Evolutionary conservation across 2,113 vertebrate genomes (phyloP).

Genomic region (Zootoca vivipara): DNA sequence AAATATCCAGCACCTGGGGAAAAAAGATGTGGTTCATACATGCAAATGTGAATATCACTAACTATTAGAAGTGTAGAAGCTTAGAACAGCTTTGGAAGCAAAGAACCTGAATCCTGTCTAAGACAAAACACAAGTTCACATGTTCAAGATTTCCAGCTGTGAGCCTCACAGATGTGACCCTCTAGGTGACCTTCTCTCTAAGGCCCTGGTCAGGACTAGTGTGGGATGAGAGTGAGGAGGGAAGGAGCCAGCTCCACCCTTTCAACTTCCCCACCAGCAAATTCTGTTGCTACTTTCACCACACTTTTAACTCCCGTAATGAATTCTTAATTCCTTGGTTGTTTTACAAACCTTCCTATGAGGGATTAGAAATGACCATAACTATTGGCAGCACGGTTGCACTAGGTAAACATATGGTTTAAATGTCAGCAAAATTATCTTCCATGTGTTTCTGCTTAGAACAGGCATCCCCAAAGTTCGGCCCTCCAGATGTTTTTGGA

Average conservation of each 20-base stretch:
- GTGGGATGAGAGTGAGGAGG: not conserved
- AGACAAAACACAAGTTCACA: not conserved
- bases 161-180: not conserved
- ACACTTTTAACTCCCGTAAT: not conserved
- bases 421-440: not conserved
- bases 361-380: not conserved
- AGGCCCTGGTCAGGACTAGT: not conserved
- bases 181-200: no score
- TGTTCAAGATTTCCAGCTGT: not conserved
- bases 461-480: no score
- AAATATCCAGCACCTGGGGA: slow-evolving; percentile 88
- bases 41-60: no score
- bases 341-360: not conserved
- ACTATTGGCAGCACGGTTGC: not conserved
- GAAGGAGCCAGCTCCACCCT: not conserved
- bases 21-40: not conserved
- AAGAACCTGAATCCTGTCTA: not conserved
- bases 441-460: not conserved
- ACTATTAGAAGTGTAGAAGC: not conserved
- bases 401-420: not conserved
- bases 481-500: no score
- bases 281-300: not conserved
- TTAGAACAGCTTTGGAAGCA: not conserved
- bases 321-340: not conserved
- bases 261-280: not conserved